Evolutionary conservation across 1,140 invertebrate species (phyloP), one percentile per base, ranked within the genome.

Genomic region (Apis mellifera): DNA sequence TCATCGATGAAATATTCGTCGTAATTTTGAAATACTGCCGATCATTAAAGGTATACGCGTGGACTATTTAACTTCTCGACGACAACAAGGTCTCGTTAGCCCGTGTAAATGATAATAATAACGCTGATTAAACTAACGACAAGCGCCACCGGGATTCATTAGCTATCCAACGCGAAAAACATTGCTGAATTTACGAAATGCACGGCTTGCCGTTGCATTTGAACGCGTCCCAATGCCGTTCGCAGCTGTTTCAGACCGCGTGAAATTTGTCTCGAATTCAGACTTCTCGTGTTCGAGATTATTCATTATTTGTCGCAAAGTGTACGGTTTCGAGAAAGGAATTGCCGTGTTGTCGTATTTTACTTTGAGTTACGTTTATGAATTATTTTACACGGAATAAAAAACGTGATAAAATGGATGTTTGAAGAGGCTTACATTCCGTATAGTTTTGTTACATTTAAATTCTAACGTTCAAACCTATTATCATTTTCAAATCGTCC

Each of bases 61-160:
- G 11, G 19, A 52, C 15, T 54, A 32, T 74, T 81, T 57, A 68
- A 23, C 71, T 66, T 76, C 59, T 54, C 15, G 21, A 55, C 32
- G 54, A 12, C 52, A 12, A 59, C 23, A 4, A n/a, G 70, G 42
- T 55, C 64, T 76, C 73, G 55, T 76, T 82, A 76, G 48, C 17
- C n/a, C 42, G 52, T 52, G 62, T 54, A 66, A 81, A 69, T 60
- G 64, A 66, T 68, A 76, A 82, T 82, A 76, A 82, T 82, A 69
- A 76, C 52, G 23, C 70, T 55, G 78, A 80, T 74, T 80, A 80
- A 80, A 54, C 54, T 82, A 82, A 82, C 55, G 23, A 57, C 79
- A 23, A 76, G 66, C 26, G 50, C 26, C 42, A 4, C 9, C 55
- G 17, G 64, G 62, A 82, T 75, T 76, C 79, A 76, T 82, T 82